phyloP scores from a whole-genome alignment of 2,113 vertebrate genomes.

The Corythornis cristatus region DNA sequence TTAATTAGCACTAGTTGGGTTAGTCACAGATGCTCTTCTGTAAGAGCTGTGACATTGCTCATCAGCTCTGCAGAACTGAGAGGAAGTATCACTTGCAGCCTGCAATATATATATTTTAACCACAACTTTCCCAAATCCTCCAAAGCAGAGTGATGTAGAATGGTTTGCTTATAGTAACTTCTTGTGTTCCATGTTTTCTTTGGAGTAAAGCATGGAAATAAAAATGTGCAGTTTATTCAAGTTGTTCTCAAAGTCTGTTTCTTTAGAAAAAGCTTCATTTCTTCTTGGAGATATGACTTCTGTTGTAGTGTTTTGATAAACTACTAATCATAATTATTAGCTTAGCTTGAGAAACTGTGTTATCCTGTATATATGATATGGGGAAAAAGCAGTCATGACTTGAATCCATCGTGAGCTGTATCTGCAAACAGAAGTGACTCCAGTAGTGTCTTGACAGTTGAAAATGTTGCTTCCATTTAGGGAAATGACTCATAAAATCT shows the following conservation, averaged over 20 bases:
- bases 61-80: not conserved
- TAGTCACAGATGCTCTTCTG: slow-evolving; percentile 13
- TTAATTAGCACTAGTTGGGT: slow-evolving; percentile 9
- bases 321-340: not conserved
- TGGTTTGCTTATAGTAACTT: not conserved
- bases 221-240: not conserved
- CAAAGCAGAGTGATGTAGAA: not conserved
- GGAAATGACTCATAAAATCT: not conserved
- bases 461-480: not conserved
- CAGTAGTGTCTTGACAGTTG: not conserved
- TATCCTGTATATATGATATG: not conserved
- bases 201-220: not conserved
- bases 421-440: not conserved
- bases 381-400: not conserved
- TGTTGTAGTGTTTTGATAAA: not conserved
- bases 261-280: not conserved
- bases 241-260: not conserved
- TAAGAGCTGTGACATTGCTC: not conserved
- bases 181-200: not conserved
- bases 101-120: not conserved
- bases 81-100: not conserved
- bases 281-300: not conserved
- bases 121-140: not conserved
- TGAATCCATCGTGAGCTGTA: not conserved
- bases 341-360: not conserved